Evolutionary conservation across 2,113 vertebrate genomes (phyloP), one percentile per base, ranked within the genome.

Genomic region (Falco punctatus): DNA sequence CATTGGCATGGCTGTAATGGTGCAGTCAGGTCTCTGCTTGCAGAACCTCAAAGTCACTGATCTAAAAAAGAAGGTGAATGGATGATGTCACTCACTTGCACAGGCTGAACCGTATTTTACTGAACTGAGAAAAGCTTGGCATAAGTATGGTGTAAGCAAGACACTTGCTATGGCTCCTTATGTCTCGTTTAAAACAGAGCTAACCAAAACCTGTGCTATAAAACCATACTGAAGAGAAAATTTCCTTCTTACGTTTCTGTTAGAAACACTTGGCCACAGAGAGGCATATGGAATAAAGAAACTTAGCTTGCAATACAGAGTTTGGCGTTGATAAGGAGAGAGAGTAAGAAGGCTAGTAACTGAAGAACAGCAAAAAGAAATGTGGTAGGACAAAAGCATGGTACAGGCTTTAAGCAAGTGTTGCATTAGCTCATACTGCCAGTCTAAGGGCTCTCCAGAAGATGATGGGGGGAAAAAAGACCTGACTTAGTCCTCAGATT

Each of bases 391-490:
- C 57, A 38, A 86, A 71, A 88, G 23, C 42, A 66, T 2, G 2
- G 7, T n/a, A 20, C 11, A 48, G 28, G 5, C 55, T 91, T 91
- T n/a, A 64, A 86, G 33, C 15, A 74, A 49, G 27, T 42, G 10
- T 17, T 92, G 7, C 11, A 22, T 79, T 58, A 86, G 30, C 64
- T 79, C 69, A n/a, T 27, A 58, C 28, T 80, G 33, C 6, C 6
- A 10, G 70, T 15, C 44, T 77, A 91, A 62, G 15, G 18, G 40
- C 17, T 79, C 13, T 44, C 40, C 58, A 81, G 33, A 78, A 81
- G 8, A 86, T 40, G 42, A 74, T 0, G 1, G 14, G 5, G 9
- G 1, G 2, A 35, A 74, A 75, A 80, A 64, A 3, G 3, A 3
- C 17, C 8, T 13, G 42, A 48, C 8, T 55, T 73, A 69, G 49